Evolutionary conservation across 2,113 vertebrate species (phyloP).

Genomic region (Motacilla tschutschensis): DNA sequence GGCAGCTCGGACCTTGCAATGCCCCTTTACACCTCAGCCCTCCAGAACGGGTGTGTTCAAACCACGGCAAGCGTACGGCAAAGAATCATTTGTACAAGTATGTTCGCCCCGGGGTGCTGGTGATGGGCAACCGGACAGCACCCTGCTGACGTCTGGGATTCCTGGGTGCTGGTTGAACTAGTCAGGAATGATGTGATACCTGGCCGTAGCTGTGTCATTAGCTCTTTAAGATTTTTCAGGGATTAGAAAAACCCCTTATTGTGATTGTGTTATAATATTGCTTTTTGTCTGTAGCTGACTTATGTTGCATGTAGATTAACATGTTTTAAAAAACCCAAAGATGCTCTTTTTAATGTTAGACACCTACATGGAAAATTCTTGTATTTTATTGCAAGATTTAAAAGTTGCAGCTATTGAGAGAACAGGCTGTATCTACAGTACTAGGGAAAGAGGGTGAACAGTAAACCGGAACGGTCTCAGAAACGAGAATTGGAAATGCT

Average conservation of each 20-base stretch:
- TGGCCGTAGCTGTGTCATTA: rapidly evolving
- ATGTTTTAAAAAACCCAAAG: background rate
- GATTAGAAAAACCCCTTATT: background rate
- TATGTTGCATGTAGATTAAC: background rate
- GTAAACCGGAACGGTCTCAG: background rate
- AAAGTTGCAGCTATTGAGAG: slow-evolving; percentile 11
- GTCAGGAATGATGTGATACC: background rate
- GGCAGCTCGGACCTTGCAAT: background rate
- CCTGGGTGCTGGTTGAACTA: background rate
- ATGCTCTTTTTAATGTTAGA: background rate
- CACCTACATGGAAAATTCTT: background rate
- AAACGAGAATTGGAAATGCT: background rate
- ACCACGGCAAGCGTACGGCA: background rate
- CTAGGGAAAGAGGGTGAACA: background rate
- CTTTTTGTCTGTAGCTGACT: background rate
- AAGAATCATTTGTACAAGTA: background rate
- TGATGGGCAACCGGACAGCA: background rate
- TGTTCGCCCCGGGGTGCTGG: background rate
- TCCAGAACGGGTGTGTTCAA: rapidly evolving
- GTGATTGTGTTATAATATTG: background rate
- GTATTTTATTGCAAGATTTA: background rate
- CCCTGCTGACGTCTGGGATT: background rate
- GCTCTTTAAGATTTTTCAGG: background rate
- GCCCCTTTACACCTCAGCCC: background rate
- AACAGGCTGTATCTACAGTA: background rate